Conservation (phyloP, 2,888 invertebrate species). For the Leptopilina syphax region DNA sequence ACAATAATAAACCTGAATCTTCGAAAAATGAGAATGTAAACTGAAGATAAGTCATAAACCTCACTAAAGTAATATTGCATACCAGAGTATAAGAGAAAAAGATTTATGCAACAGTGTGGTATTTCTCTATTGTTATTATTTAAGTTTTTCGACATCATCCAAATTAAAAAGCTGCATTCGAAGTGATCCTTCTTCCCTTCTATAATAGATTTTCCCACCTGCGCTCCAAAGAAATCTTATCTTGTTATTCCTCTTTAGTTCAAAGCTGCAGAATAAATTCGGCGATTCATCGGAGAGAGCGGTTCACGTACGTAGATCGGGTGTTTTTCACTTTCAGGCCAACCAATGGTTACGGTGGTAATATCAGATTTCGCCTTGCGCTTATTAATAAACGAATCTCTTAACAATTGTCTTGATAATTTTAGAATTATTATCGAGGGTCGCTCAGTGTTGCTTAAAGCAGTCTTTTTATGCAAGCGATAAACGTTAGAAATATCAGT, state of each 20-base stretch:
- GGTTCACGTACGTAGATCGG: too few species aligned
- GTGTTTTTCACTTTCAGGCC: background rate
- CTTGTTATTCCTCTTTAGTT: too few species aligned
- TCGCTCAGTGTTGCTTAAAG: background rate
- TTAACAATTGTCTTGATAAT: background rate
- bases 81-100: background rate
- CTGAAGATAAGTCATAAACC: background rate
- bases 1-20: too few species aligned
- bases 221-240: background rate
- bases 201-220: too few species aligned
- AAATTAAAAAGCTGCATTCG: background rate
- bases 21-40: background rate
- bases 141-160: background rate
- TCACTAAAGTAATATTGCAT: background rate
- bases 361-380: background rate
- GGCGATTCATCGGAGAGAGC: too few species aligned
- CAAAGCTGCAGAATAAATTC: too few species aligned
- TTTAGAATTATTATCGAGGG: background rate
- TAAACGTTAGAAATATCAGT: background rate
- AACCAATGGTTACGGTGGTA: background rate
- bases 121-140: background rate
- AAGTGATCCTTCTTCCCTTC: background rate
- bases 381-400: background rate
- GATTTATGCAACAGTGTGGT: background rate
- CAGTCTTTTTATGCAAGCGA: background rate